Base-by-base conservation (phyloP, 2,797 vertebrate genomes). In the Manis crassicaudata region DNA sequence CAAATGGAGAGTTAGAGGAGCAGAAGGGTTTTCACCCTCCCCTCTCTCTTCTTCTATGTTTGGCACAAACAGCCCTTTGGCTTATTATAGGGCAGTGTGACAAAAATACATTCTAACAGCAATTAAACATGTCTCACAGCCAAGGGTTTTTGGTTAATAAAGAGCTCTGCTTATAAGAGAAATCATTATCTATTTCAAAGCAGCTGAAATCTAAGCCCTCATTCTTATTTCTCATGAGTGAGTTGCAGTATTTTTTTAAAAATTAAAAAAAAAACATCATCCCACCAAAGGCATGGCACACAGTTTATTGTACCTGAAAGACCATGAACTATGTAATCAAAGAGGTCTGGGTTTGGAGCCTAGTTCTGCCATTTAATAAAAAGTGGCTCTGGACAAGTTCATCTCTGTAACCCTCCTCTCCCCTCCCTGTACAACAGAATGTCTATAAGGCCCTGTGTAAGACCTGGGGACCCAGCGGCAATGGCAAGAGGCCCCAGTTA, bases 31-130 rank as follows among this genome's bases (percentile, higher is more conserved):
- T 90, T 37, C 63, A 7, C 29, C 62, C 40, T 84, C 79, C 6
- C 75, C 73, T 40, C 35, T 9, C 43, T 8, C 79, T 23, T 85
- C 88, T 80, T 84, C 97, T 65, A 88, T 93, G 97, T 97, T 96
- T 93, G 92, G 89, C 96, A 97, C 70, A 96, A 67, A 93, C 76
- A 86, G 83, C 92, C 96, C 93, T 96, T 84, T 87, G 96, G 95
- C 94, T 97, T 97, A 60, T 97, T 93, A 90, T 6, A 94, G 88
- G 89, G 88, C 65, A 95, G 82, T 83, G 82, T 46, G 92, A 98
- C 96, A 97, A 96, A 97, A 95, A 95, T 89, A 90, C 52, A 86
- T 0, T 0, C 88, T 94, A 58, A 88, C 90, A 91, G 77, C 7
- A 1, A 96, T 96, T 90, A 96, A 93, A 94, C 50, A 70, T 0